Evolutionary conservation across 2,113 vertebrate genomes (phyloP), one percentile per base, ranked within the genome.

Genomic region (Falcunculus frontatus): DNA sequence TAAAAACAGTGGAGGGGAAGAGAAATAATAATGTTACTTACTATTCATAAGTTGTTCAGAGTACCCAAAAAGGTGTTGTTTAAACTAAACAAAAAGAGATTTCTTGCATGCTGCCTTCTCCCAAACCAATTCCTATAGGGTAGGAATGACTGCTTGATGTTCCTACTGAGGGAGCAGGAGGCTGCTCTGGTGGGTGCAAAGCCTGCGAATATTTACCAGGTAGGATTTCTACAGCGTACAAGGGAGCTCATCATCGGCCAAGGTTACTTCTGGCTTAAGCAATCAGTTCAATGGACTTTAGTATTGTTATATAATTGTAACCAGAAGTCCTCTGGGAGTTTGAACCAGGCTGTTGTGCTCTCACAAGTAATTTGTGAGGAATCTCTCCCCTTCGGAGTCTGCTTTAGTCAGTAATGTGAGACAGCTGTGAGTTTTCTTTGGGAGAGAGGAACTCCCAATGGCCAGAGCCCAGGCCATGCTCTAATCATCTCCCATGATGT

Each of bases 241-340:
- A 95, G 44, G 27, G 50, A 91, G 50, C 47, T 70, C 89, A 80
- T 82, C 91, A 87, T 82, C 87, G 85, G 39, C 47, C 76, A 94
- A 74, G 62, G 88, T 84, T 93, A 79, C 88, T 90, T 92, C 35
- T 91, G 68, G 81, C 39, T 94, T 88, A 50, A 92, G 64, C 73
- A 91, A 93, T 82, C 93, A 49, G 41, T 53, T 88, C 85, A 86
- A 68, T 64, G 52, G 90, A 86, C 76, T 90, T 93, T 12, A 88
- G 78, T 76, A 92, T 69, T 79, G 92, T 95, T 95, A 87, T 49
- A 76, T 82, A 97, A 96, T 63, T 90, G 57, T 64, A 95, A 93
- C 53, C 73, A 91, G 86, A 94, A 93, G 17, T 79, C 90, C 37
- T 56, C 78, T 67, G 75, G 50, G 86, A 96, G 77, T 74, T 76